Evolutionary conservation across 1,140 invertebrate genomes (phyloP), one percentile per base, ranked within the genome.

Genomic region (Drosophila willistoni): DNA sequence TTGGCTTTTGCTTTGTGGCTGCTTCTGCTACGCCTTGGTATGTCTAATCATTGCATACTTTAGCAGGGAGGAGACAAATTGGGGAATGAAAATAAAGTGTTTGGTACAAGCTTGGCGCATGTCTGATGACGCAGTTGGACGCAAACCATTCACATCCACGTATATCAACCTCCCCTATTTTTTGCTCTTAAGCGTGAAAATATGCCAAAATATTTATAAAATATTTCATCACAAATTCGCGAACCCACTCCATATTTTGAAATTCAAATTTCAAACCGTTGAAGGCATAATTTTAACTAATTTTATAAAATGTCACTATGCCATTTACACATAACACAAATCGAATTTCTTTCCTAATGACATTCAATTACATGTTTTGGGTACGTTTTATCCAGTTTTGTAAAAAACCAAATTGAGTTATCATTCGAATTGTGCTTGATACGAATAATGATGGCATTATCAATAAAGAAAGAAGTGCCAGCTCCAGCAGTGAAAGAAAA

Each of bases 11-110:
- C 12, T 25, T 55, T 36, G 25, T 29, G 34, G 33, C 29, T 74
- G 33, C 57, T 22, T 68, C 64, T 59, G 47, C 63, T 73, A 25
- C 33, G 74, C 74, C 77, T 65, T 87, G 83, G 83, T 79, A 87
- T 89, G 68, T 89, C 76, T 73, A 83, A 87, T 87, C 73, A 86
- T 80, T 87, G 84, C 84, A 77, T 87, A 86, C 82, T 86, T 86
- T 51, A 79, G 51, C 59, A 47, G 73, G 39, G 29, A 44, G 39
- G 5, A 14, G 36, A 10, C 7, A 33, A 51, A 34, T 51, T 44
- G 66, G 56, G 36, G 66, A 86, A 90, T 90, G 29, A 29, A 86
- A 83, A 79, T 90, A 79, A 85, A 90, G 90, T 90, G 78, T 86
- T 90, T 90, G 70, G 68, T 60, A 25, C 51, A 72, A 51, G 44